These are phyloP conservation scores for Netta rufina DNA, from an alignment of 2,797 vertebrate species.

Conservation along the genomic window DNA sequence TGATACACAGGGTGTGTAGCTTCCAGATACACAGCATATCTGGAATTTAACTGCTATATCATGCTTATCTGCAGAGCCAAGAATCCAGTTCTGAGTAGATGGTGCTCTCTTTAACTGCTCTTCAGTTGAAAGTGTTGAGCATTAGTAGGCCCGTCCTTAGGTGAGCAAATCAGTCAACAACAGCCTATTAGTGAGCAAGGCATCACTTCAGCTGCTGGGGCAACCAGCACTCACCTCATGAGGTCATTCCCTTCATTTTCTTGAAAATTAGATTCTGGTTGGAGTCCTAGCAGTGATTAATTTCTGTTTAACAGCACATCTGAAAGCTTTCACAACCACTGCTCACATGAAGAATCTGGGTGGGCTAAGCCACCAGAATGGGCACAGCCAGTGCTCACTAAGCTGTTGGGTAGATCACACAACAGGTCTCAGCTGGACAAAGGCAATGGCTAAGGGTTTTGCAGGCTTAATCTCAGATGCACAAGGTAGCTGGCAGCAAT, in stretches of 20 bases:
- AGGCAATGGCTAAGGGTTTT: neutral
- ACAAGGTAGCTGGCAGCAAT: neutral
- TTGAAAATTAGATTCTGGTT: neutral
- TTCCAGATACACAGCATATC: neutral
- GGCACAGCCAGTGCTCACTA: neutral
- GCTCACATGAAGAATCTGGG: neutral
- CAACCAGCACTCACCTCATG: neutral
- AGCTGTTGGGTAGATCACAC: neutral
- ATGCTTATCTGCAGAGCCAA: neutral
- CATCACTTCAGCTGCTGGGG: neutral
- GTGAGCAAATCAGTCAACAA: neutral
- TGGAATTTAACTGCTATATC: neutral
- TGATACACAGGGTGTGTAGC: rapidly evolving
- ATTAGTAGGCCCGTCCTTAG: neutral
- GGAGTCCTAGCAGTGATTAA: neutral
- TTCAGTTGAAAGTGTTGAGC: neutral
- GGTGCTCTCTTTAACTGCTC: neutral
- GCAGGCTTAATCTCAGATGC: neutral
- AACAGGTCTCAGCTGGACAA: neutral
- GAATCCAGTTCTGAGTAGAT: neutral
- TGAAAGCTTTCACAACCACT: neutral
- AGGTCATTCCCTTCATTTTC: neutral
- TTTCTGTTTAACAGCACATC: neutral
- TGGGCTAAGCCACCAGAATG: neutral
- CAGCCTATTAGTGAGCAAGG: rapidly evolving